Evolutionary conservation across 1,140 invertebrate species (phyloP).

Genomic region (Cydia strobilella): DNA sequence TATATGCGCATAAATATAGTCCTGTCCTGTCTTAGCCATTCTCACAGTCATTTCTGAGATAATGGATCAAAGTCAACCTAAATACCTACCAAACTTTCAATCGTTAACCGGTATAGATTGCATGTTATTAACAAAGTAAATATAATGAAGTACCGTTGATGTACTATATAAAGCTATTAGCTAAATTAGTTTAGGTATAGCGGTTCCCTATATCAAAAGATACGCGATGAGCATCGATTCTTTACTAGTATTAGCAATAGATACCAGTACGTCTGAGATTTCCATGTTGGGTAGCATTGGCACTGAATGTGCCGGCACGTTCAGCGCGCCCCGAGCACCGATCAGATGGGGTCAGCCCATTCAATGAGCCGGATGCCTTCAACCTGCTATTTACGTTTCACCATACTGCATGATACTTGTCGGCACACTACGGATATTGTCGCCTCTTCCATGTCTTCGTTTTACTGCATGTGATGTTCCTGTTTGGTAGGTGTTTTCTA

Average conservation of each 20-base stretch:
- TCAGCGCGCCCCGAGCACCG: conserved; percentile 60
- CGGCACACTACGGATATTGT: conserved; percentile 72
- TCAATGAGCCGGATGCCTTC: conserved; percentile 77
- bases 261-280: conserved; percentile 33
- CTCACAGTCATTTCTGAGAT: conserved; percentile 8
- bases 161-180: neutral
- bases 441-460: conserved; percentile 60
- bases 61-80: conserved; percentile 2
- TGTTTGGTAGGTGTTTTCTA: neutral
- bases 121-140: conserved; percentile 18
- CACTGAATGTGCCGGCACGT: conserved; percentile 60
- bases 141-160: neutral
- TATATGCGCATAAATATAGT: conserved; percentile 27
- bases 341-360: conserved; percentile 79
- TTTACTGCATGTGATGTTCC: neutral
- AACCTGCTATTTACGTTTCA: conserved; percentile 78
- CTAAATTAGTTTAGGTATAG: neutral
- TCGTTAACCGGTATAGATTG: conserved; percentile 1
- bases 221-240: neutral
- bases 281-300: conserved; percentile 56
- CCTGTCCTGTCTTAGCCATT: conserved; percentile 24
- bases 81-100: conserved; percentile 12
- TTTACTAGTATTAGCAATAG: conserved; percentile 6
- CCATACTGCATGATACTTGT: conserved; percentile 70
- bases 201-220: neutral